These are phyloP conservation scores for Caranx ignobilis DNA, from an alignment of 2,113 vertebrate genomes.

Conservation along the genomic window DNA sequence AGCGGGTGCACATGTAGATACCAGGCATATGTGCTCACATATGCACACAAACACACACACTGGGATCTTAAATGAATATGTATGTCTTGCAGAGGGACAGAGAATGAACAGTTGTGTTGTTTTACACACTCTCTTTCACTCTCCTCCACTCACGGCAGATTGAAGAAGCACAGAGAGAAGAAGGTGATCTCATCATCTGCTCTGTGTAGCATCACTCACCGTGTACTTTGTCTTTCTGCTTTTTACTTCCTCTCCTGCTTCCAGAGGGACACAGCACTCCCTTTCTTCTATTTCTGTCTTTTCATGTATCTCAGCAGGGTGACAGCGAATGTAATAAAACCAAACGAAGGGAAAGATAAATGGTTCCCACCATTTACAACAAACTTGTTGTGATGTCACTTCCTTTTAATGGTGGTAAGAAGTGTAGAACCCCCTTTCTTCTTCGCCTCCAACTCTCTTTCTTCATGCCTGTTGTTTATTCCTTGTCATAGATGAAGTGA, in stretches of 20 bases:
- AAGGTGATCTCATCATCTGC: slow-evolving; percentile 38
- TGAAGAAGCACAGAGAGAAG: slow-evolving; percentile 14
- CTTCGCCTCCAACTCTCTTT: neutral
- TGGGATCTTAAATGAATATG: slow-evolving; percentile 65
- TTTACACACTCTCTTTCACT: slow-evolving; percentile 17
- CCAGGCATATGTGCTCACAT: slow-evolving; percentile 9
- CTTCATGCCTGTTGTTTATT: slow-evolving; percentile 21
- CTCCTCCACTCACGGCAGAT: slow-evolving; percentile 31
- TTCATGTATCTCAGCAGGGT: slow-evolving; percentile 41
- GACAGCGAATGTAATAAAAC: slow-evolving; percentile 53
- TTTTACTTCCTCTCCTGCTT: slow-evolving; percentile 35
- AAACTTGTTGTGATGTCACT: slow-evolving; percentile 25
- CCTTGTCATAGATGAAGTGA: slow-evolving; percentile 43
- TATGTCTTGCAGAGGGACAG: slow-evolving; percentile 63
- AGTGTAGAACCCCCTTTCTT: slow-evolving; percentile 7
- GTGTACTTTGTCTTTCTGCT: slow-evolving; percentile 26
- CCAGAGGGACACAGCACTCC: slow-evolving; percentile 33
- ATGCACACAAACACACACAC: slow-evolving; percentile 39
- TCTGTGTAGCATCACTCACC: slow-evolving; percentile 1
- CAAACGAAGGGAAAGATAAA: slow-evolving; percentile 19
- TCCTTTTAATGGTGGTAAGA: slow-evolving; percentile 28
- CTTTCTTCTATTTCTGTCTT: slow-evolving; percentile 27
- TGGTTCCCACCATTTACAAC: slow-evolving; percentile 5
- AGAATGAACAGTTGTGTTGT: slow-evolving; percentile 42
- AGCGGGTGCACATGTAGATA: slow-evolving; percentile 49